Percentiles rank a stretch among this genome's conserved stretches.
Evolutionary conservation across 2,888 invertebrate species (phyloP).

Genomic region (Leptinotarsa rubiginosa): DNA sequence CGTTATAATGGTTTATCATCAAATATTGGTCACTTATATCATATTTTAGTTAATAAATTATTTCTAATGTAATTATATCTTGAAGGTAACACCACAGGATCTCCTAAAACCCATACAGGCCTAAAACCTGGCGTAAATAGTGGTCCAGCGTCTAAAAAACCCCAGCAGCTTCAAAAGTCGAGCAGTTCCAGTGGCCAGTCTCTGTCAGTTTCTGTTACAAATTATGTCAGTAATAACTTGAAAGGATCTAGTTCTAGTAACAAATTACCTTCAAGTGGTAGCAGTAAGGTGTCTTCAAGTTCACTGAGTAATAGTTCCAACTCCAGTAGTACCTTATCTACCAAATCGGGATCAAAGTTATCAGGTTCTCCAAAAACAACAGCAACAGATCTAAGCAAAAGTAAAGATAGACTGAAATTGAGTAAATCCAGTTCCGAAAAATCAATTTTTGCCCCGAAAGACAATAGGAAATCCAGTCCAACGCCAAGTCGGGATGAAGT

Average conservation of each 20-base stretch:
- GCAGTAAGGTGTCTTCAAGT: slow-evolving; percentile 38
- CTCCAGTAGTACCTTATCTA: slow-evolving; percentile 34
- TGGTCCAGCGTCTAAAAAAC: slow-evolving; percentile 87
- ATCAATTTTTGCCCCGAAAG: slow-evolving; percentile 73
- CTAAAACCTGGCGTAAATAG: slow-evolving; percentile 86
- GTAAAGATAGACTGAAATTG: slow-evolving; percentile 73
- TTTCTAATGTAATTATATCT: slow-evolving; percentile 11
- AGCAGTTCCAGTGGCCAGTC: slow-evolving; percentile 30
- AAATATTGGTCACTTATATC: background rate
- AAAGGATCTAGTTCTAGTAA: slow-evolving; percentile 47
- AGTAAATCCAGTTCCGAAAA: slow-evolving; percentile 74
- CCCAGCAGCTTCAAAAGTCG: slow-evolving; percentile 69
- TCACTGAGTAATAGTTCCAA: slow-evolving; percentile 36
- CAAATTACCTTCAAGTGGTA: slow-evolving; percentile 41
- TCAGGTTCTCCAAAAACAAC: slow-evolving; percentile 71
- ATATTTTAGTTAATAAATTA: background rate
- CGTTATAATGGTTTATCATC: too few species aligned
- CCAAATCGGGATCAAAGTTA: slow-evolving; percentile 48
- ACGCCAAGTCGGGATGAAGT: slow-evolving; percentile 74
- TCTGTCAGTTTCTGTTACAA: slow-evolving; percentile 35
- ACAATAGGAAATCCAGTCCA: slow-evolving; percentile 76
- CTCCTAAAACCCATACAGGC: slow-evolving; percentile 84
- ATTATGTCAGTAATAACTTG: slow-evolving; percentile 34
- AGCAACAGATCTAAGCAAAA: slow-evolving; percentile 72
- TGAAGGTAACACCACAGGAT: slow-evolving; percentile 68